These are phyloP conservation scores for Latrodectus geometricus DNA, from an alignment of 1,140 invertebrate species.

Conservation along the genomic window DNA sequence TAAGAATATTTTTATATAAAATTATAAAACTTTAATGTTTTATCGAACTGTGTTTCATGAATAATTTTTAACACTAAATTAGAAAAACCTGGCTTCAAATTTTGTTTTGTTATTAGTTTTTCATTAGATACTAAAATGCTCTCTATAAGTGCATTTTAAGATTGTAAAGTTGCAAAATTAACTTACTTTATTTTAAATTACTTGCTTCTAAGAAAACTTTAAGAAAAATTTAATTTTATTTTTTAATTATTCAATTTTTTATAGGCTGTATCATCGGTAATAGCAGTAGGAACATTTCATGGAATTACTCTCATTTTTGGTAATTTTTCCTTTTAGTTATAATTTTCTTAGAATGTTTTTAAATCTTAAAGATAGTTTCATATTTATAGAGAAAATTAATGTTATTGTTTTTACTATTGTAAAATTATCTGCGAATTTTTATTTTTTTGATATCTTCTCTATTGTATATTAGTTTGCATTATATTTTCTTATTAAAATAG, in stretches of 20 bases:
- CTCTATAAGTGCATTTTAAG: no score
- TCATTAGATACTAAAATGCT: no score
- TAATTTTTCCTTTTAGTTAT: constrained; percentile 62
- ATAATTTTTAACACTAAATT: no score
- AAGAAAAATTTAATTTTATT: not conserved
- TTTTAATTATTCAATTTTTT: not conserved
- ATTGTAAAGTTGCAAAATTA: not conserved
- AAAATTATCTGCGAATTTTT: no score
- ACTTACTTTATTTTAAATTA: not conserved
- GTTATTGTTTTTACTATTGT: no score
- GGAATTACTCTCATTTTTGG: constrained; percentile 92
- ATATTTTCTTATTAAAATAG: constrained; percentile 62
- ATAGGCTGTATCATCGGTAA: constrained; percentile 78
- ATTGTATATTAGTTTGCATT: not conserved
- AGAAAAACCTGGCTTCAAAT: no score
- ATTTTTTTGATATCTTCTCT: not conserved
- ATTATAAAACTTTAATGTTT: no score
- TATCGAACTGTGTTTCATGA: no score
- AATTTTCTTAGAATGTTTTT: no score
- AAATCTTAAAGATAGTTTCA: no score
- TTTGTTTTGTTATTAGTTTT: not conserved
- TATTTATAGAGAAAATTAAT: no score
- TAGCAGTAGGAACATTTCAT: constrained; percentile 93
- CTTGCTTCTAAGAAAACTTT: not conserved
- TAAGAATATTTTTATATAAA: no score